phyloP scores from a whole-genome alignment of 2,888 invertebrate species.

The Pyralis farinalis region DNA sequence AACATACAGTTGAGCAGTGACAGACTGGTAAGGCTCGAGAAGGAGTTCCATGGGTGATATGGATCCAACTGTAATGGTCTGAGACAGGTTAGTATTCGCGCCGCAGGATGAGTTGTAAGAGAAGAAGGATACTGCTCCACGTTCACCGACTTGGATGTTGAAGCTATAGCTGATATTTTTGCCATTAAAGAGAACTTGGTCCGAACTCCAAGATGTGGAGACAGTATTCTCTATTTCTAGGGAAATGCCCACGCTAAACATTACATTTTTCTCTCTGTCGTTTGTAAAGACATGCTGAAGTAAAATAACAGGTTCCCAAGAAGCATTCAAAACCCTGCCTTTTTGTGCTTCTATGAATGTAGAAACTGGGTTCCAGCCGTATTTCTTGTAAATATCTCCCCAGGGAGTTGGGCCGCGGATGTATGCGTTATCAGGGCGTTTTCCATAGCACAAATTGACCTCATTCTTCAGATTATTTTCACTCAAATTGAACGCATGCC shows the following conservation, averaged over 20 bases:
- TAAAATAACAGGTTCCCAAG: too few species aligned
- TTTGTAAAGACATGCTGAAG: slow-evolving; percentile 17
- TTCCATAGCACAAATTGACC: slow-evolving; percentile 24
- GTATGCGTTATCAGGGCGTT: slow-evolving; percentile 17
- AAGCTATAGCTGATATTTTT: slow-evolving; percentile 29
- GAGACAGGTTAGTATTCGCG: slow-evolving; percentile 17
- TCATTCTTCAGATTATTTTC: slow-evolving; percentile 30
- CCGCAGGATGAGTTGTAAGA: slow-evolving; percentile 27
- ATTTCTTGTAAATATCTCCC: slow-evolving; percentile 24
- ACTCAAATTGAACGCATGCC: slow-evolving; percentile 24
- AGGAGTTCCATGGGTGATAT: slow-evolving; percentile 22
- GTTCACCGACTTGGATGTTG: slow-evolving; percentile 18
- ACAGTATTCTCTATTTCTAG: slow-evolving; percentile 29
- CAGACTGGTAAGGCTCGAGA: slow-evolving; percentile 32
- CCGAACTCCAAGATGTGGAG: slow-evolving; percentile 28
- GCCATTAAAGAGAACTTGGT: slow-evolving; percentile 20
- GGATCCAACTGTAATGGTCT: slow-evolving; percentile 24
- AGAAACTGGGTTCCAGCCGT: slow-evolving; percentile 28
- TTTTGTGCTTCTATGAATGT: slow-evolving; percentile 26
- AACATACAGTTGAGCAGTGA: slow-evolving; percentile 28
- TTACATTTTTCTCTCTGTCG: slow-evolving; percentile 22
- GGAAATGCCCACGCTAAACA: slow-evolving; percentile 26
- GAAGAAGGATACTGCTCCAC: slow-evolving; percentile 18
- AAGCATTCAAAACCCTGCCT: slow-evolving; percentile 22
- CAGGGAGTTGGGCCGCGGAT: slow-evolving; percentile 27